These are phyloP conservation scores for Chymomyza fuscimana DNA, from an alignment of 2,888 invertebrate species.

Conservation along the genomic window DNA sequence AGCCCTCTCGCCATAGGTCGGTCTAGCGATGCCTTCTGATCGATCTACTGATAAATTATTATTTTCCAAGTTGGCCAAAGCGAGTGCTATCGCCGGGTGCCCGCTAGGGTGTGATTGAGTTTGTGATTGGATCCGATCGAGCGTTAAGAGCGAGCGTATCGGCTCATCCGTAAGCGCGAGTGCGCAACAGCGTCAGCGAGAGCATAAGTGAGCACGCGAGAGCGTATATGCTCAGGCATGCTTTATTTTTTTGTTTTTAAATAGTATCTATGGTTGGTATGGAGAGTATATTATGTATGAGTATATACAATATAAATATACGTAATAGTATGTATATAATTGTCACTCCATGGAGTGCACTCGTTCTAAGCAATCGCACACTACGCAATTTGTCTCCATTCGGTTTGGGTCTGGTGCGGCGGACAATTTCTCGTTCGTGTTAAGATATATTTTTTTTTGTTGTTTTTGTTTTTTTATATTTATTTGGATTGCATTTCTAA, in stretches of 20 bases:
- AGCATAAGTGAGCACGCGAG: neutral
- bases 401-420: constrained; percentile 23
- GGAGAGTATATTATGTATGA: too few relatives aligned
- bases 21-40: too few relatives aligned
- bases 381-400: constrained; percentile 28
- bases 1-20: too few relatives aligned
- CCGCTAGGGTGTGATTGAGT: too few relatives aligned
- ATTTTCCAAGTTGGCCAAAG: too few relatives aligned
- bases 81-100: too few relatives aligned
- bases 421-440: neutral
- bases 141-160: too few relatives aligned
- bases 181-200: neutral
- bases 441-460: neutral
- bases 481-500: neutral
- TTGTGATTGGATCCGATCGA: too few relatives aligned
- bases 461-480: neutral
- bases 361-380: constrained; percentile 46
- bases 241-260: too few relatives aligned
- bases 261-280: too few relatives aligned
- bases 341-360: constrained; percentile 55
- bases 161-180: neutral
- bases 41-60: too few relatives aligned
- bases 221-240: neutral
- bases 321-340: neutral
- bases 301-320: neutral